Evolutionary conservation across 2,113 vertebrate genomes (phyloP), one percentile per base, ranked within the genome.

Genomic region (Xyliphius kryptos): DNA sequence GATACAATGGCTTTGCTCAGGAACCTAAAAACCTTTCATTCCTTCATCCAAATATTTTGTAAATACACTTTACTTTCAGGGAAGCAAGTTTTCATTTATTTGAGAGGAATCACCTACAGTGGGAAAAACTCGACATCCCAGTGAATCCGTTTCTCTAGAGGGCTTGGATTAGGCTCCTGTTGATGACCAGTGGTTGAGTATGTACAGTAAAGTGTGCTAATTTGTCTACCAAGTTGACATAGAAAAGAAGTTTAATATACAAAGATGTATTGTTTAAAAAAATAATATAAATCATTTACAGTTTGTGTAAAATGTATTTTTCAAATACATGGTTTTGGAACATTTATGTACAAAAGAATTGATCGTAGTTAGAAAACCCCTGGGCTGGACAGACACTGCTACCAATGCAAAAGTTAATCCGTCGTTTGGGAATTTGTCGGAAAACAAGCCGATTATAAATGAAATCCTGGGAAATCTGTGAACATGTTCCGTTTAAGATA

Each of bases 201-300:
- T 84, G 82, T 77, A 90, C 84, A 89, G 83, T 84, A 87, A 81
- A 81, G 82, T 88, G 84, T 85, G 77, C 82, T 83, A 86, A 74
- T 82, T 80, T 84, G 80, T 86, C 86, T 87, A 91, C 81, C 83
- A 83, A 86, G 89, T 84, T 85, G 84, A 91, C 91, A 88, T 90
- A 86, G 85, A 88, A 86, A 90, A 85, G 80, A 79, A 78, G 78
- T 82, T 79, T 80, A 85, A 91, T 90, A 88, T 90, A 93, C 91
- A 97, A 96, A 95, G 84, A 87, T 88, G 87, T 80, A 86, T 87
- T 85, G 90, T 90, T 90, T 92, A 90, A 92, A 94, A 41, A 95
- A 97, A 92, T 93, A 83, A 91, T 96, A 88, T 77, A 89, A 95
- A 92, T 91, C 84, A 90, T 88, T 92, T 92, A 95, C 89, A 90